Evolutionary conservation across 1,140 invertebrate genomes (phyloP).

Genomic region (Orchesella cincta): DNA sequence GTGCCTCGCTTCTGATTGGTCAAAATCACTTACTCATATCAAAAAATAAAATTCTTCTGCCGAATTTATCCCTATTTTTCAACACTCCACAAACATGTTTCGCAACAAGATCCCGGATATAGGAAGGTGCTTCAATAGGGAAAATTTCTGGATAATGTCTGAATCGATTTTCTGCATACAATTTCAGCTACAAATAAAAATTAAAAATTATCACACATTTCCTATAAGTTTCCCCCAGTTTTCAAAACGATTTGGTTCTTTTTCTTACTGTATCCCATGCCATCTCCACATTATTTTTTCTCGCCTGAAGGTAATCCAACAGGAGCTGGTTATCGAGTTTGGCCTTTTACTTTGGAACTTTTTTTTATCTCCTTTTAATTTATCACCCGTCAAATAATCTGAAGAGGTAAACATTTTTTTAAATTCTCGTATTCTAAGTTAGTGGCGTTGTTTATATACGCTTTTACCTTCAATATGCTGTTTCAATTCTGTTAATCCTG

Average conservation of each 20-base stretch:
- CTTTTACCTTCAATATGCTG: neutral
- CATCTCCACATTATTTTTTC: neutral
- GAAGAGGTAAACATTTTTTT: neutral
- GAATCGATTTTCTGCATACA: conserved; percentile 5
- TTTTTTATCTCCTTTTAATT: neutral
- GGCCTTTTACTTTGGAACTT: neutral
- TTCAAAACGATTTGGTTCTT: neutral
- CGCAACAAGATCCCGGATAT: neutral
- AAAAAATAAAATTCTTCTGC: neutral
- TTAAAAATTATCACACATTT: neutral
- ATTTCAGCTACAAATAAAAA: neutral
- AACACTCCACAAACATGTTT: neutral
- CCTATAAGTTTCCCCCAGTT: neutral
- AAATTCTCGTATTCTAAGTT: neutral
- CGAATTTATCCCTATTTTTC: neutral
- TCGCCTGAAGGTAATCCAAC: neutral
- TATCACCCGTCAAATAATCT: too few relatives aligned
- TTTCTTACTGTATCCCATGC: conserved; percentile 16
- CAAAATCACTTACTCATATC: neutral
- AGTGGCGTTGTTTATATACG: neutral
- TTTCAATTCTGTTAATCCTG: too few relatives aligned
- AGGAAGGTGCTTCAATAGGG: neutral
- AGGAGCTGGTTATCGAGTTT: neutral
- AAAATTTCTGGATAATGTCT: neutral
- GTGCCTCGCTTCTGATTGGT: too few relatives aligned